These are phyloP conservation scores for Glyptemys insculpta DNA, from an alignment of 2,797 vertebrate species.

Conservation along the genomic window DNA sequence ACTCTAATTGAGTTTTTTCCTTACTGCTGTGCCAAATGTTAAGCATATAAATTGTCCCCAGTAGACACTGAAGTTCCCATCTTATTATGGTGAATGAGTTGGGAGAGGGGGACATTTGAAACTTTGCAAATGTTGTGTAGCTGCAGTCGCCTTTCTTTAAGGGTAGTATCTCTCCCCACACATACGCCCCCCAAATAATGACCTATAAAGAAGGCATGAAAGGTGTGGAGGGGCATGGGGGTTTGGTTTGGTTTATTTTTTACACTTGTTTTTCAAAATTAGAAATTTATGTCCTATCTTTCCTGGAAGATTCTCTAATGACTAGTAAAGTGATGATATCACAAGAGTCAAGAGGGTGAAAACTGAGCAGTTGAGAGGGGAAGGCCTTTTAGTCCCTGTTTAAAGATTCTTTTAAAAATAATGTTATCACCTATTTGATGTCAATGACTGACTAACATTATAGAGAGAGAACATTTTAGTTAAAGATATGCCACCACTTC, in stretches of 20 bases:
- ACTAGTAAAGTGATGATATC: neutral
- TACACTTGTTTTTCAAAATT: neutral
- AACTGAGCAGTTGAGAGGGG: neutral
- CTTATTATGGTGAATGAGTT: neutral
- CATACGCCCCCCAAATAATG: neutral
- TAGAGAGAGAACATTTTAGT: neutral
- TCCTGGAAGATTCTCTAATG: neutral
- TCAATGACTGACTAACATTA: neutral
- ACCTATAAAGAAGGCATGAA: neutral
- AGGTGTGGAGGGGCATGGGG: neutral
- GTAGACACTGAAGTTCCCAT: neutral
- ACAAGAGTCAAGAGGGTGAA: neutral
- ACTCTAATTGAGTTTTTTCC: neutral
- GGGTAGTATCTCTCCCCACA: neutral
- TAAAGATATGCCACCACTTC: neutral
- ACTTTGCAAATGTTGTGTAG: neutral
- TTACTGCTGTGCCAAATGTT: neutral
- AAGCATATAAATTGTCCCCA: neutral
- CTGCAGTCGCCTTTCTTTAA: neutral
- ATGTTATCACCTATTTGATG: neutral
- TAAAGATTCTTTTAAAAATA: neutral
- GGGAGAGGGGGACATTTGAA: neutral
- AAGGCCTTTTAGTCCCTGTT: neutral
- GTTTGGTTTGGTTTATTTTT: neutral
- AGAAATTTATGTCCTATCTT: neutral